Evolutionary conservation across 2,797 vertebrate species (phyloP), one percentile per base, ranked within the genome.

Genomic region (Xerus rutilus): DNA sequence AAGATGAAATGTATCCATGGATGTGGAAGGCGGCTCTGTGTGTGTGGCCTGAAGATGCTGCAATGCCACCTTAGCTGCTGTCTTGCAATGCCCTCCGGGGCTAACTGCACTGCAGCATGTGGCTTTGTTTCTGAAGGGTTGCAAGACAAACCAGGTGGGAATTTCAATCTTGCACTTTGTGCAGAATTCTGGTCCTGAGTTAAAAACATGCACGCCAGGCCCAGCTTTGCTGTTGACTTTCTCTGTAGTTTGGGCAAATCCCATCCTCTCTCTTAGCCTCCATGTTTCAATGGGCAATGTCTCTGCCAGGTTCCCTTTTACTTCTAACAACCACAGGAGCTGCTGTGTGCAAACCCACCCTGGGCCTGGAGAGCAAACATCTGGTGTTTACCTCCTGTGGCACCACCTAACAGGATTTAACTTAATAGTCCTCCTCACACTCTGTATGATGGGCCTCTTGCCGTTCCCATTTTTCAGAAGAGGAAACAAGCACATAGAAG

Each of bases 61-160:
- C 20, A 39, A 7, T 0, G 3, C 10, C 5, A 17, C 5, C 3
- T 47, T 32, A 10, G n/a, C 1, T 23, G 4, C 21, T 35, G 0
- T 18, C 47, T 18, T 14, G 14, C 1, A 23, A 1, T 6, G 12
- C 52, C 76, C 0, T 23, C 47, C 14, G 39, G 52, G 10, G 17
- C 28, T 64, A 47, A 81, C 1, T 7, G 3, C 15, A 21, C 45
- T 88, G n/a, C 12, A 45, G 4, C 23, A 67, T 30, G 23, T 35
- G 15, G 3, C 45, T 35, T 65, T 57, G 10, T 74, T 94, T 91
- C 49, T 32, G 73, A 30, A 57, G 23, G 43, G 4, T 18, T 49
- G 18, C 10, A 52, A 47, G 10, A 39, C 9, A 10, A 93, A 52
- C 5, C 39, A 86, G 47, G 17, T 14, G n/a, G 17, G 6, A 25